Evolutionary conservation across 2,113 vertebrate genomes (phyloP), one percentile per base, ranked within the genome.

Genomic region (Genyomyrus donnyi): DNA sequence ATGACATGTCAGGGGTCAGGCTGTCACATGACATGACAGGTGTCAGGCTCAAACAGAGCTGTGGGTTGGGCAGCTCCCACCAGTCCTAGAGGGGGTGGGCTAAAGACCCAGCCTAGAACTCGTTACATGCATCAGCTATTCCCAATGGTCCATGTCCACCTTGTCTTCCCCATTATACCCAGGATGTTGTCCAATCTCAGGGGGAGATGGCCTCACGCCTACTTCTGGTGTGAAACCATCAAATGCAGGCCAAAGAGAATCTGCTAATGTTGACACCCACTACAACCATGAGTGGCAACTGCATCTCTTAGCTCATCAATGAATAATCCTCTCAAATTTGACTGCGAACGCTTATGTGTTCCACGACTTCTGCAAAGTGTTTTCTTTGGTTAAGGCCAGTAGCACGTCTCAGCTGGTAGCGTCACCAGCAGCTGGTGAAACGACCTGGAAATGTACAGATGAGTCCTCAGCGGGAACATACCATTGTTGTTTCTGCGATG

Each of bases 401-500:
- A 17, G 74, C 42, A 42, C 13, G 13, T 77, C 31, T 39, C 70
- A 39, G 62, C 58, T 42, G 35, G 46, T 8, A 15, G 15, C 3
- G 2, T 89, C 35, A 42, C 35, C 42, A 5, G 27, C 39, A 11
- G 62, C 85, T 77, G 11, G 52, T 87, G 39, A 1, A 39, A 1
- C 8, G 49, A 89, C 52, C 31, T 19, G 49, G 66, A 39, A 45
- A 48, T 45, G 77, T 19, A 45, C 35, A 19, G 80, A 49, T 5
- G 48, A 87, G 31, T 5, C n/a, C 49, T 35, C n/a, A 19, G 19
- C 7, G 6, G n/a, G 35, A 53, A 92, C 96, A 93, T 96, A 97
- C 97, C 97, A 97, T 97, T 39, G 97, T 97, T 11, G 97, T 97
- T 92, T 97, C 97, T 84, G 97, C 96, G 89, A 97, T 97, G 88